phyloP scores from a whole-genome alignment of 1,140 invertebrate species.

The Telenomus remus region DNA sequence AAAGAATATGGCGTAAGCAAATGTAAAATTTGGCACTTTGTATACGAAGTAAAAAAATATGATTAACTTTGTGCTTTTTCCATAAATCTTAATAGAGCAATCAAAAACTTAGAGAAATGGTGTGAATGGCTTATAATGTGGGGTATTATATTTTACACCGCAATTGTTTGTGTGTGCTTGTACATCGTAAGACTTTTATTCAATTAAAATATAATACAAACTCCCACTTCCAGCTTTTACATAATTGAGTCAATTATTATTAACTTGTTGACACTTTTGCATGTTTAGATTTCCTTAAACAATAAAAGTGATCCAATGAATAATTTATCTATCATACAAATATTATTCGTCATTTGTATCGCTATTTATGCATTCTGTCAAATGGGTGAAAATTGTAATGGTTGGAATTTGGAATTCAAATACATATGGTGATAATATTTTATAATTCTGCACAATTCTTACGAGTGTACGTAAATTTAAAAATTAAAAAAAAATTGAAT shows the following conservation, averaged over 20 bases:
- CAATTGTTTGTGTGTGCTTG: not conserved
- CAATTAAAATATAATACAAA: too few relatives aligned
- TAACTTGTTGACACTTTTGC: too few relatives aligned
- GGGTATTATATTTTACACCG: not conserved
- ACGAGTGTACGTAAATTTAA: too few relatives aligned
- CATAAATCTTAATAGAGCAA: not conserved
- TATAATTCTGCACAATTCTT: too few relatives aligned
- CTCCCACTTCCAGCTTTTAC: too few relatives aligned
- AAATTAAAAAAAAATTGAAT: too few relatives aligned
- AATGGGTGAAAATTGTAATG: not conserved
- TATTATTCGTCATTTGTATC: not conserved
- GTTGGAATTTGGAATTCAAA: not conserved
- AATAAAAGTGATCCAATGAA: not conserved
- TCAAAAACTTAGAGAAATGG: not conserved
- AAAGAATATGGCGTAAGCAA: not conserved
- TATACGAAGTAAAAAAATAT: too few relatives aligned
- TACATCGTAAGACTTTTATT: constrained; percentile 2
- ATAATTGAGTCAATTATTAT: too few relatives aligned
- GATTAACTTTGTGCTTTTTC: too few relatives aligned
- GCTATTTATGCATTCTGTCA: not conserved
- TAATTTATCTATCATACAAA: not conserved
- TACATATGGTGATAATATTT: not conserved
- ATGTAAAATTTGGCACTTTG: not conserved
- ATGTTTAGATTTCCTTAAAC: not conserved
- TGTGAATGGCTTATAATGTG: not conserved